Base-by-base conservation (phyloP, 2,888 invertebrate species). In the Orchestes rusci region DNA sequence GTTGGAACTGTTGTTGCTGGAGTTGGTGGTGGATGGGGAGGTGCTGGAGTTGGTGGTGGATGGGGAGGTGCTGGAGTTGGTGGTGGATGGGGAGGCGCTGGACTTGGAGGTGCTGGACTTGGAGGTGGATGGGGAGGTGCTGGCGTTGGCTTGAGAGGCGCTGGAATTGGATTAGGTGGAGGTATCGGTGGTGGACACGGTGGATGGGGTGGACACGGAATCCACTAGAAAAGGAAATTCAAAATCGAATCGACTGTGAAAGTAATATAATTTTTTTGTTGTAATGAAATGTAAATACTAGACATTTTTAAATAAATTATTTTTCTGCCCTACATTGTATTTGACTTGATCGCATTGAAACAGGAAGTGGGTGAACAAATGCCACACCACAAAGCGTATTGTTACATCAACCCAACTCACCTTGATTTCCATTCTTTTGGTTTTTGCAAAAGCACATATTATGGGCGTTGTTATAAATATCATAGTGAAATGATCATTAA, bases 1-100 rank as follows among this genome's bases (percentile, higher is more conserved):
- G 68, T 71, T 16, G 69, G 69, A 30, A 31, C 36, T 17, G 62
- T 71, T 1, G 69, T 35, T 15, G 15, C 15, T 15, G 39, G 23
- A 16, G 23, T 7, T 10, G 39, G 47, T 32, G 27, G 27, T 7
- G 37, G 48, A 19, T n/a, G 15, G 3, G 43, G 34, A 10, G 31
- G 15, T 13, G 43, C 30, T 13, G 42, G 43, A 12, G 20, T 35
- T 13, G 45, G 47, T 16, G 35, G 13, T n/a, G 45, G 39, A 15
- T 12, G 20, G 2, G 44, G 35, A 4, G 19, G 18, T 2, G 18
- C 35, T 12, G 45, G 32, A n/a, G 16, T 39, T 4, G 39, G 15
- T 31, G 31, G 10, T 12, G 13, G 30, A 10, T 19, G 29, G 19
- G 52, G 52, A n/a, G 34, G 41, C 12, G 53, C 41, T 16, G 44